These are phyloP conservation scores for Thaleichthys pacificus DNA, from an alignment of 2,797 vertebrate genomes.

Conservation along the genomic window DNA sequence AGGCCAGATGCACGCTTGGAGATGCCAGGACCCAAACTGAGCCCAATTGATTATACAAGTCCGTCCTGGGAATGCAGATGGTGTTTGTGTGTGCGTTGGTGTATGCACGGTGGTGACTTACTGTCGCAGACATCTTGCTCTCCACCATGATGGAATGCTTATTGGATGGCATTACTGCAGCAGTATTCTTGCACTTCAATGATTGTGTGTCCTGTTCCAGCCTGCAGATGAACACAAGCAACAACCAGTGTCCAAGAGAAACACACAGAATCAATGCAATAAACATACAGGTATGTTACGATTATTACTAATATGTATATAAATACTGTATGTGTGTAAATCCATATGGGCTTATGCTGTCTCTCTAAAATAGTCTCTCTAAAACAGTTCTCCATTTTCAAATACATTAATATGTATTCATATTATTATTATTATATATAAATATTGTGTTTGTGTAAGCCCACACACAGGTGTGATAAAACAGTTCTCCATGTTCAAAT, in stretches of 20 bases:
- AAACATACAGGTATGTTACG: background rate
- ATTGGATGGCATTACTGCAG: slow-evolving; percentile 73
- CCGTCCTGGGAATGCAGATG: background rate
- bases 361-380: no score
- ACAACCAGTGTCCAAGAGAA: background rate
- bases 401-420: no score
- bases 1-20: background rate
- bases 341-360: no score
- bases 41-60: slow-evolving; percentile 2
- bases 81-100: slow-evolving; percentile 2
- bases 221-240: slow-evolving; percentile 40
- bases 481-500: no score
- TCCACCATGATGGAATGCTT: slow-evolving; percentile 74
- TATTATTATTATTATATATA: no score
- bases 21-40: background rate
- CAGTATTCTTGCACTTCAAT: slow-evolving; percentile 45
- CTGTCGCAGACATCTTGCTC: slow-evolving; percentile 73
- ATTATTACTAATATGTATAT: no score
- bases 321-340: no score
- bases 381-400: no score
- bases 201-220: slow-evolving; percentile 63
- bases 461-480: no score
- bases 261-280: background rate
- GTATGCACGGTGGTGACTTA: slow-evolving; percentile 46
- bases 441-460: no score